Evolutionary conservation across 1,140 invertebrate genomes (phyloP).

Genomic region (Bombus pyrosoma): DNA sequence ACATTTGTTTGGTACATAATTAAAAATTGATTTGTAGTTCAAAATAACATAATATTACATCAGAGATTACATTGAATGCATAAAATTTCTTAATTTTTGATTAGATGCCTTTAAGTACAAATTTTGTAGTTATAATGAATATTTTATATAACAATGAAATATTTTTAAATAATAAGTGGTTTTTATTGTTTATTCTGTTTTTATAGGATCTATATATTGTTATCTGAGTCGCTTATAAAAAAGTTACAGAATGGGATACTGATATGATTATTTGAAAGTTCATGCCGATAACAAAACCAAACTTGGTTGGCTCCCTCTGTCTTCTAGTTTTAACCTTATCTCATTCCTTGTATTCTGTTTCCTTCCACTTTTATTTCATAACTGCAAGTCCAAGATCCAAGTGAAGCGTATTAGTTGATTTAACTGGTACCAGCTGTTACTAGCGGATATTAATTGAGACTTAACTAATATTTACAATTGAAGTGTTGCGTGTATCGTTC

Average conservation of each 20-base stretch:
- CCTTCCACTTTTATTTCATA: neutral
- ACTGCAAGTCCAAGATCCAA: neutral
- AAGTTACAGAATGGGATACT: neutral
- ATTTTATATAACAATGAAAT: too few species aligned
- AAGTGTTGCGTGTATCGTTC: neutral
- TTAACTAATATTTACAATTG: too few species aligned
- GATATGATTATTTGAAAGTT: constrained; percentile 1
- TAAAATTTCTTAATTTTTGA: neutral
- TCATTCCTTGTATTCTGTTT: too few species aligned
- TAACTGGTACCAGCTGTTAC: too few species aligned
- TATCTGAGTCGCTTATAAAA: neutral
- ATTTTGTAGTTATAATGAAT: neutral
- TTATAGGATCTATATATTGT: neutral
- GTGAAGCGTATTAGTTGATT: rapidly evolving
- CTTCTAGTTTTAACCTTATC: too few species aligned
- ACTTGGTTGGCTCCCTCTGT: neutral
- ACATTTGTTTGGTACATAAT: neutral
- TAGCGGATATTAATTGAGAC: too few species aligned
- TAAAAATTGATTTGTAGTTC: neutral
- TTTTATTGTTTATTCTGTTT: neutral
- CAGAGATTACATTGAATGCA: neutral
- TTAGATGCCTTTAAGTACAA: neutral
- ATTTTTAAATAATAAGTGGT: neutral
- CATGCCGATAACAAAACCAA: neutral
- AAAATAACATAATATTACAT: neutral